Percentiles rank a stretch among this genome's conserved stretches.
Evolutionary conservation across 2,797 vertebrate species (phyloP).

Genomic region (Takifugu rubripes): DNA sequence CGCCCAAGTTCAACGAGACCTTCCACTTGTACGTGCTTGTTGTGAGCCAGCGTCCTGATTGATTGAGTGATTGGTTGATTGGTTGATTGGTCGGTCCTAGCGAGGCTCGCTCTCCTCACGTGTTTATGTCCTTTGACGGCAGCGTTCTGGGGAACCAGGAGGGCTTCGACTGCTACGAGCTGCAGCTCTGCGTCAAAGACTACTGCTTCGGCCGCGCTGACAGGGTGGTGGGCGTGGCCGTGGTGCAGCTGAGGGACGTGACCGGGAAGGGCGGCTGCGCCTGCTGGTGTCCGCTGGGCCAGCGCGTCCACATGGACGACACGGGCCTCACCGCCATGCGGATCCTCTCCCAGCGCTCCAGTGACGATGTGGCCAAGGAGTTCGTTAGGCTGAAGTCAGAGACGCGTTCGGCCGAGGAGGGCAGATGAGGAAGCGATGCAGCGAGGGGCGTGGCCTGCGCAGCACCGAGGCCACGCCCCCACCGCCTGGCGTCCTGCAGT

Average conservation of each 20-base stretch:
- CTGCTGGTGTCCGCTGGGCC: conserved; percentile 91
- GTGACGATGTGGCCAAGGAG: conserved; percentile 95
- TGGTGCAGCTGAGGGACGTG: conserved; percentile 89
- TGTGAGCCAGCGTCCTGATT: too few relatives aligned
- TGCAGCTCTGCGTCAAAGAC: conserved; percentile 95
- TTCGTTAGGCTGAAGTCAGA: conserved; percentile 96
- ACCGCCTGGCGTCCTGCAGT: conserved; percentile 52
- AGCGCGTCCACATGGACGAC: conserved; percentile 91
- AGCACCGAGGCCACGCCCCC: conserved; percentile 8
- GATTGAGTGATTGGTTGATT: too few relatives aligned
- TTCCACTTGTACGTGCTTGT: conserved; percentile 89
- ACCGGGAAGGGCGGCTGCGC: conserved; percentile 88
- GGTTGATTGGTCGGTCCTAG: neutral
- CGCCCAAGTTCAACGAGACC: conserved; percentile 95
- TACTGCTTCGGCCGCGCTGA: conserved; percentile 98
- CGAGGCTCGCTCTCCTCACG: too few relatives aligned
- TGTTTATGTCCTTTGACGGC: conserved; percentile 14
- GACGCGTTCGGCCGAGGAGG: conserved; percentile 89
- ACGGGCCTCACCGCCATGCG: conserved; percentile 92
- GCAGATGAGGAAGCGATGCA: conserved; percentile 75
- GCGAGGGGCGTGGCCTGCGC: too few relatives aligned
- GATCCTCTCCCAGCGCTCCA: conserved; percentile 95
- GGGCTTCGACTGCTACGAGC: conserved; percentile 90
- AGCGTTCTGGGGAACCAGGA: conserved; percentile 94
- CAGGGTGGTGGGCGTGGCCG: conserved; percentile 86